A percentile compares a stretch with the other conserved stretches of the same genome.
phyloP scores from a whole-genome alignment of 2,113 vertebrate genomes.

The Burhinus oedicnemus region DNA sequence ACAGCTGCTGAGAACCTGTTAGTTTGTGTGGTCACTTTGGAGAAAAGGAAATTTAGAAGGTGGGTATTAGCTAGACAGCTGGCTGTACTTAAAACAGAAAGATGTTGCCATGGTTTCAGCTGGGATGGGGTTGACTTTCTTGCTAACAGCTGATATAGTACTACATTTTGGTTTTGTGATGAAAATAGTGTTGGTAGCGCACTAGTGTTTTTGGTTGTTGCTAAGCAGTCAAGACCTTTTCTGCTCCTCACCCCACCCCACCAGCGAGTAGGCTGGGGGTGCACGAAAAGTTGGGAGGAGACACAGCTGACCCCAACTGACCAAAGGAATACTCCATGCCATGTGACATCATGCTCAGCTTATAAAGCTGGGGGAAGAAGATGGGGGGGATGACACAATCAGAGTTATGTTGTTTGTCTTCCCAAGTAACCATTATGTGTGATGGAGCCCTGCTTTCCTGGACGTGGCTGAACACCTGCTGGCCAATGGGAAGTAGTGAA shows the following conservation, averaged over 20 bases:
- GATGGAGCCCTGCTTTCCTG: neutral
- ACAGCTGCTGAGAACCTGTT: neutral
- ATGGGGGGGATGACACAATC: too few relatives aligned
- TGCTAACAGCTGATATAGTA: neutral
- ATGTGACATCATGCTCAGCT: neutral
- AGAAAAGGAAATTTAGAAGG: neutral
- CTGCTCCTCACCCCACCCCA: neutral
- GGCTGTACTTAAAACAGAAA: neutral
- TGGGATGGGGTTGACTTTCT: neutral
- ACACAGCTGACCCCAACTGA: neutral
- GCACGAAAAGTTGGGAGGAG: neutral
- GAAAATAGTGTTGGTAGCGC: neutral
- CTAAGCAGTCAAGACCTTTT: neutral
- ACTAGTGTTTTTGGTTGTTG: neutral
- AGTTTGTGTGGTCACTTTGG: neutral
- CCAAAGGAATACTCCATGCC: neutral
- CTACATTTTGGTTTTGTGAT: neutral
- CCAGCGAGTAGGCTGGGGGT: neutral
- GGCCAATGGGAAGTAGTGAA: neutral
- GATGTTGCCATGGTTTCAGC: neutral
- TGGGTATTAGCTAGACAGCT: neutral
- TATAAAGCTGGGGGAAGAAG: neutral
- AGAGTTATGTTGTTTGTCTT: neutral
- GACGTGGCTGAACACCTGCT: neutral
- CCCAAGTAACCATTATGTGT: neutral